Conservation (phyloP, 2,888 invertebrate genomes). For the Coronaproctus castanopsis region DNA sequence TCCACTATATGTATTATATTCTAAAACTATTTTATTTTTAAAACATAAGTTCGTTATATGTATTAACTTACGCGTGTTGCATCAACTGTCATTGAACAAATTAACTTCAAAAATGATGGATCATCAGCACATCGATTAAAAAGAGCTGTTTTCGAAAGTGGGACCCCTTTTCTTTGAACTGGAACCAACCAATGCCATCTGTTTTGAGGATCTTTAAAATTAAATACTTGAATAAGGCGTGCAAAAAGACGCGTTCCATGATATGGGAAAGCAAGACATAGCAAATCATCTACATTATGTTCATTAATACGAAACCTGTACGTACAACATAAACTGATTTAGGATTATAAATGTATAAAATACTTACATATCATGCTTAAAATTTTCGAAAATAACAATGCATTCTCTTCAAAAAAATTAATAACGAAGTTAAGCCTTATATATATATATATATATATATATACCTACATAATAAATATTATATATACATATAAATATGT, state of each 20-base stretch:
- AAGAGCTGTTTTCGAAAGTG: slow-evolving; percentile 48
- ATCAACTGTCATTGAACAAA: slow-evolving; percentile 36
- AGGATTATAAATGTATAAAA: not conserved
- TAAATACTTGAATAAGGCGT: slow-evolving; percentile 50
- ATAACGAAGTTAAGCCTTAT: not conserved
- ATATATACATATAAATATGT: not conserved
- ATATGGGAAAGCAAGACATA: slow-evolving; percentile 70
- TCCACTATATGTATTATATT: no score
- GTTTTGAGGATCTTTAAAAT: slow-evolving; percentile 31
- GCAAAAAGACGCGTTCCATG: slow-evolving; percentile 83
- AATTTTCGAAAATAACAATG: not conserved
- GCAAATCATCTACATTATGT: slow-evolving; percentile 62
- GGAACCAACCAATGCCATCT: slow-evolving; percentile 57
- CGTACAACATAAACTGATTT: not conserved
- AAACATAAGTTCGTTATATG: no score
- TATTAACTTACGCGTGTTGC: no score
- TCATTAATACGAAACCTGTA: slow-evolving; percentile 62
- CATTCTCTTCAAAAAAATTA: not conserved
- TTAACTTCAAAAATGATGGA: slow-evolving; percentile 38
- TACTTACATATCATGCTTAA: not conserved
- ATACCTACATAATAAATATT: not conserved
- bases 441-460: not conserved
- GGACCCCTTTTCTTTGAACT: slow-evolving; percentile 51
- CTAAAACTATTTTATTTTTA: no score
- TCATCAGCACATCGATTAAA: slow-evolving; percentile 49